phyloP scores from a whole-genome alignment of 2,113 vertebrate species.

The Conger conger region DNA sequence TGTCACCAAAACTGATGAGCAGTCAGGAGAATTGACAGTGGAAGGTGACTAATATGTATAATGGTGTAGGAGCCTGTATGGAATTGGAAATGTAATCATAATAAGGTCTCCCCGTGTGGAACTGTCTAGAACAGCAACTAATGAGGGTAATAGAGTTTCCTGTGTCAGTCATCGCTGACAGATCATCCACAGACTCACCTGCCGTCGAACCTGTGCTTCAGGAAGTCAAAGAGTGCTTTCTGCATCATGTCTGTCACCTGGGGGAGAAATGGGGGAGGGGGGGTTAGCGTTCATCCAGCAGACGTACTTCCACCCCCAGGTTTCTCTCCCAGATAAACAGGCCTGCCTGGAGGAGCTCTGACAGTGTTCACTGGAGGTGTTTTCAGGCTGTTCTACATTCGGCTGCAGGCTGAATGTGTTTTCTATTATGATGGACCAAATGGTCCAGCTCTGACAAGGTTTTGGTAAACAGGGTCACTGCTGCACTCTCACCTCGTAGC shows the following conservation, averaged over 20 bases:
- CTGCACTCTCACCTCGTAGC: conserved; percentile 82
- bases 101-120: too few relatives aligned
- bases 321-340: not conserved
- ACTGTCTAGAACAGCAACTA: too few relatives aligned
- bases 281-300: not conserved
- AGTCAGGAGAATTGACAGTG: too few relatives aligned
- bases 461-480: not conserved
- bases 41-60: too few relatives aligned
- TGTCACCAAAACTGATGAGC: too few relatives aligned
- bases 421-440: not conserved
- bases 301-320: not conserved
- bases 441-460: not conserved
- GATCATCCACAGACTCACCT: conserved; percentile 72
- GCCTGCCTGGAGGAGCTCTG: not conserved
- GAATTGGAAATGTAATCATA: too few relatives aligned
- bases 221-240: conserved; percentile 96
- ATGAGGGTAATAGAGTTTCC: too few relatives aligned
- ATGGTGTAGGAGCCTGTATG: too few relatives aligned
- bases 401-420: too few relatives aligned
- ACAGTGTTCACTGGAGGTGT: too few relatives aligned
- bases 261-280: not conserved
- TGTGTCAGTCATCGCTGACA: not conserved
- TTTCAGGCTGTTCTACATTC: too few relatives aligned
- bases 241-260: conserved; percentile 99
- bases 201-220: conserved; percentile 95